phyloP scores from a whole-genome alignment of 2,797 vertebrate genomes.

The Pampus argenteus region DNA sequence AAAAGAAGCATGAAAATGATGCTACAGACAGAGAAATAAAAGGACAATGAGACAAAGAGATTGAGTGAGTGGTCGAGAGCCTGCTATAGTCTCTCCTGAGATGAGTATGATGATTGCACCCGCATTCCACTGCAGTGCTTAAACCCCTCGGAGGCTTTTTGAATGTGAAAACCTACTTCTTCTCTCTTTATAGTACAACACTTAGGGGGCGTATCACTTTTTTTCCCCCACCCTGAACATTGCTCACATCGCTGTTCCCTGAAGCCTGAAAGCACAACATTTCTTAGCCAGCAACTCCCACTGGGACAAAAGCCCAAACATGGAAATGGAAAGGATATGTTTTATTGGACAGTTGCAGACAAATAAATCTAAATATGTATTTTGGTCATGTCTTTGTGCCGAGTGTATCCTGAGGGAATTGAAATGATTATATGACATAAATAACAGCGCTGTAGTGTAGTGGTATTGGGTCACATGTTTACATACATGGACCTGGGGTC shows the following conservation, averaged over 20 bases:
- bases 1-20: conserved; percentile 39
- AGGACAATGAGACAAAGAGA: conserved; percentile 65
- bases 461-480: conserved; percentile 81
- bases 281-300: conserved; percentile 86
- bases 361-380: conserved; percentile 91
- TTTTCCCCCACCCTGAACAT: conserved; percentile 77
- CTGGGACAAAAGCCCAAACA: conserved; percentile 83
- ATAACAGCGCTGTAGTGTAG: conserved; percentile 80
- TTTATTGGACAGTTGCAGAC: conserved; percentile 88
- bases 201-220: conserved; percentile 71
- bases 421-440: conserved; percentile 86
- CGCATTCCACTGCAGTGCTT: conserved; percentile 71
- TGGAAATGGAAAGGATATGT: conserved; percentile 85
- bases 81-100: conserved; percentile 70
- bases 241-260: conserved; percentile 85
- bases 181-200: conserved; percentile 80
- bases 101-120: conserved; percentile 80
- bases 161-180: conserved; percentile 80
- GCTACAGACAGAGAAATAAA: conserved; percentile 49
- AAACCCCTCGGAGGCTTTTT: conserved; percentile 79
- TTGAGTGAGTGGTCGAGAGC: conserved; percentile 65
- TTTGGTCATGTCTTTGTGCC: conserved; percentile 85
- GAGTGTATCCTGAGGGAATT: conserved; percentile 79
- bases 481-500: conserved; percentile 76
- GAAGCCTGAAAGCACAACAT: conserved; percentile 87